phyloP scores from a whole-genome alignment of 2,113 vertebrate genomes.

The Apteryx mantelli region DNA sequence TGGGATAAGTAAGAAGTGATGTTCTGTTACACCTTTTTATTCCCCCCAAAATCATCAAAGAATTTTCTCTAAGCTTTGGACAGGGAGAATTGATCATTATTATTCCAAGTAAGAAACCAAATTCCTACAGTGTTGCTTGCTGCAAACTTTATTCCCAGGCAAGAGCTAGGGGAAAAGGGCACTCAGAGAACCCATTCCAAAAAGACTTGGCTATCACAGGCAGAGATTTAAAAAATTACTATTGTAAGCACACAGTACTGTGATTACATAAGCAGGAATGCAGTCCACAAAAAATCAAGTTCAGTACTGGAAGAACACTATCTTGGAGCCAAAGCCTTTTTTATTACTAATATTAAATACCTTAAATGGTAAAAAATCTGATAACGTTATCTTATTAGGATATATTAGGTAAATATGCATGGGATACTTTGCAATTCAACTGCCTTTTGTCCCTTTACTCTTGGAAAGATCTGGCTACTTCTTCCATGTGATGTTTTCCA shows the following conservation, averaged over 20 bases:
- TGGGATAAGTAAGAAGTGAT: not conserved
- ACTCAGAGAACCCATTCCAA: not conserved
- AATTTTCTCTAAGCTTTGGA: not conserved
- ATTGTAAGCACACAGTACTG: not conserved
- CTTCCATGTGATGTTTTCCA: not conserved
- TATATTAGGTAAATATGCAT: not conserved
- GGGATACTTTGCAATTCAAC: not conserved
- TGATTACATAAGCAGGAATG: not conserved
- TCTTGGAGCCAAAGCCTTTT: not conserved
- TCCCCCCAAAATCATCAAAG: fast-evolving
- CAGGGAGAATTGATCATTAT: not conserved
- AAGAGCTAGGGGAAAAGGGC: not conserved
- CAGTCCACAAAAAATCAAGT: not conserved
- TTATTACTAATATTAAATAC: not conserved
- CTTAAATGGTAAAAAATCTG: not conserved
- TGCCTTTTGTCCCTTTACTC: not conserved
- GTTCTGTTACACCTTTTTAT: not conserved
- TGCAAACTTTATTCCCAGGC: not conserved
- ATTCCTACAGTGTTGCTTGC: not conserved
- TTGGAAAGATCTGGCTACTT: not conserved
- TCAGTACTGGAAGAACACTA: not conserved
- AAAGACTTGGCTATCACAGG: not conserved
- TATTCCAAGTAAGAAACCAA: not conserved
- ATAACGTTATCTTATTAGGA: not conserved
- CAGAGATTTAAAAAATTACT: not conserved